Evolutionary conservation across 1,140 invertebrate genomes (phyloP), one percentile per base, ranked within the genome.

Genomic region (Aphidius gifuensis): DNA sequence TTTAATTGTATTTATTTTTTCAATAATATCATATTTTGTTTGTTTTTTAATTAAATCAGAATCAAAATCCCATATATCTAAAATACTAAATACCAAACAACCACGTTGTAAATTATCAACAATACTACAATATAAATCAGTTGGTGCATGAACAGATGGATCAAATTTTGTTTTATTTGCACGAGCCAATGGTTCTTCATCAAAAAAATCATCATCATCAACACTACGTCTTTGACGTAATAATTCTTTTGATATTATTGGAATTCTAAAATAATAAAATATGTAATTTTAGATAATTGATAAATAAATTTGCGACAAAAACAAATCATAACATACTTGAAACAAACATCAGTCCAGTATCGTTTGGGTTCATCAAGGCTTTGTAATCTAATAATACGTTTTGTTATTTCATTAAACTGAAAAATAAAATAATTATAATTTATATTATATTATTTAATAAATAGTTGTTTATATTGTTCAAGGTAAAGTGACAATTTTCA

Each of bases 31-130:
- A 55, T 85, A 66, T 67, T 83, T 83, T 3, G 86, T 86, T 53
- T 87, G 71, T 48, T 78, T 79, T 9, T 72, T 71, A 48, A 91
- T 85, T 50, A 78, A 60, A 16, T 76, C 74, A 43, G 75, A 72
- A 72, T 88, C 79, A 70, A 83, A 89, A 39, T 85, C 80, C 88
- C 88, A 92, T 62, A 92, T 77, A 71, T 91, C 88, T 54, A 90
- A 74, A 64, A 91, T 81, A 77, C 86, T 90, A 64, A 82, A 76
- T 61, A 87, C 71, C 48, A 86, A 80, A 69, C 90, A 92, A 45
- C 79, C 82, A 54, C 74, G 77, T 46, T 83, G 79, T 64, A 89
- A 81, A 53, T 68, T 83, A 60, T 85, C 76, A 16, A 87, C 65
- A 62, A 88, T 75, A 51, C 71, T 68, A 72, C 87, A 89, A 70